Conservation (phyloP, 1,140 invertebrate species). For the Trachymyrmex cornetzi region DNA sequence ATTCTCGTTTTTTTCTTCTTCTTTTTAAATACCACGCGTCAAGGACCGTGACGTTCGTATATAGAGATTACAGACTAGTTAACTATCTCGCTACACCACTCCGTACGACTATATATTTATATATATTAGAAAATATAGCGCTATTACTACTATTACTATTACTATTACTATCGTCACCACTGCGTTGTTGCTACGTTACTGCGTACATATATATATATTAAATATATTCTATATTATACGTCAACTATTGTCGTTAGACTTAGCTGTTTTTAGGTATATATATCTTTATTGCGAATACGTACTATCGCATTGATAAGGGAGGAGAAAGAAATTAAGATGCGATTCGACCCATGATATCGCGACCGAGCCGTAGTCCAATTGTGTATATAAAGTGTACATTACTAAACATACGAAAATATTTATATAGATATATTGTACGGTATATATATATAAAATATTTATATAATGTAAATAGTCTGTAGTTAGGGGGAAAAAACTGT, state of each 20-base stretch:
- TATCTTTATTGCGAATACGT: conserved; percentile 65
- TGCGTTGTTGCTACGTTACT: conserved; percentile 60
- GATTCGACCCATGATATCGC: conserved; percentile 2
- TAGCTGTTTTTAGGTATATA: conserved; percentile 65
- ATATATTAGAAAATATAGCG: conserved; percentile 64
- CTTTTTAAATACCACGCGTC: conserved; percentile 47
- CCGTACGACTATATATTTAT: conserved; percentile 70
- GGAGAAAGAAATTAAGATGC: conserved; percentile 20
- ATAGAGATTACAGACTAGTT: conserved; percentile 63
- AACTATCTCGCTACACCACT: conserved; percentile 70
- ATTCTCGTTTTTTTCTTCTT: conserved; percentile 54
- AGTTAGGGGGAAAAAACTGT: conserved; percentile 69
- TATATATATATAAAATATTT: conserved; percentile 70
- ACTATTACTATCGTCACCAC: conserved; percentile 68
- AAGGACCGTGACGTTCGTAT: conserved; percentile 36
- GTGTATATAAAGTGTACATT: conserved; percentile 71
- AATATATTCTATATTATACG: conserved; percentile 72
- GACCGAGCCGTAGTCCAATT: conserved; percentile 40
- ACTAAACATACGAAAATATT: conserved; percentile 64
- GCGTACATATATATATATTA: conserved; percentile 66
- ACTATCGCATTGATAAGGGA: conserved; percentile 54
- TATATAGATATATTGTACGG: conserved; percentile 72
- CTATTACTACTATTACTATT: conserved; percentile 57
- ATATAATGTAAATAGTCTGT: conserved; percentile 77
- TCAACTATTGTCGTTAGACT: conserved; percentile 67